A percentile compares a stretch with the other conserved stretches of the same genome.
Evolutionary conservation across 2,888 invertebrate genomes (phyloP).

Genomic region (Pemphredon lugubris): DNA sequence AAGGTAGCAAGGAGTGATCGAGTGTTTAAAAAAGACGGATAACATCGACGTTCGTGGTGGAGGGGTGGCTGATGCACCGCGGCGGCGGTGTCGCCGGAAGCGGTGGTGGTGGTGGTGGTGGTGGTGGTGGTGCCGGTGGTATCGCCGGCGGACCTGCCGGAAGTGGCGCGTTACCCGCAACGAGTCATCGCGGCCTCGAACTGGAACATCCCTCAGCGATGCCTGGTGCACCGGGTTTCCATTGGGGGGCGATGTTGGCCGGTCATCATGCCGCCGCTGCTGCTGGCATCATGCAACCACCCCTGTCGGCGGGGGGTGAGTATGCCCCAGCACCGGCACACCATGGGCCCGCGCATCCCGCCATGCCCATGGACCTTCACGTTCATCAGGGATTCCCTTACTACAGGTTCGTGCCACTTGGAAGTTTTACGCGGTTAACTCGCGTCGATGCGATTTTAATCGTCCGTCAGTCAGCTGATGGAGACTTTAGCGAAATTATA

Average conservation of each 20-base stretch:
- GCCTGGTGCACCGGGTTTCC: constrained; percentile 75
- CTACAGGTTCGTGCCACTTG: constrained; percentile 82
- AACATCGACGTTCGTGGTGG: constrained; percentile 71
- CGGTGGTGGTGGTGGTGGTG: constrained; percentile 38
- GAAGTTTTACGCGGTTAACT: too few relatives aligned
- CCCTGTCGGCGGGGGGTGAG: constrained; percentile 68
- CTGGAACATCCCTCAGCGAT: constrained; percentile 86
- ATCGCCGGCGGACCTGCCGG: constrained; percentile 66
- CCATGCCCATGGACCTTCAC: constrained; percentile 95
- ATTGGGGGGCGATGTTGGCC: constrained; percentile 80
- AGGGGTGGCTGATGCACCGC: constrained; percentile 86
- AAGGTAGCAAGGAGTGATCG: not conserved
- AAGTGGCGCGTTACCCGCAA: constrained; percentile 54
- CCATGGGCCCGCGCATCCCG: constrained; percentile 82
- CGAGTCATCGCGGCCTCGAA: constrained; percentile 81
- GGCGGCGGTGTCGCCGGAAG: constrained; percentile 82
- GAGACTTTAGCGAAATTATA: too few relatives aligned
- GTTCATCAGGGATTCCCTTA: constrained; percentile 95
- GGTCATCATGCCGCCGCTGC: constrained; percentile 82
- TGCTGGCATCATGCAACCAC: constrained; percentile 85
- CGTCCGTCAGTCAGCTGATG: not conserved
- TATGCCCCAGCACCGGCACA: constrained; percentile 80
- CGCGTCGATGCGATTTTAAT: not conserved
- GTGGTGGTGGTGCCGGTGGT: constrained; percentile 51
- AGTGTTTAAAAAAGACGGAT: constrained; percentile 15